Base-by-base conservation (phyloP, 1,140 invertebrate genomes). In the Archivesica marissinica region DNA sequence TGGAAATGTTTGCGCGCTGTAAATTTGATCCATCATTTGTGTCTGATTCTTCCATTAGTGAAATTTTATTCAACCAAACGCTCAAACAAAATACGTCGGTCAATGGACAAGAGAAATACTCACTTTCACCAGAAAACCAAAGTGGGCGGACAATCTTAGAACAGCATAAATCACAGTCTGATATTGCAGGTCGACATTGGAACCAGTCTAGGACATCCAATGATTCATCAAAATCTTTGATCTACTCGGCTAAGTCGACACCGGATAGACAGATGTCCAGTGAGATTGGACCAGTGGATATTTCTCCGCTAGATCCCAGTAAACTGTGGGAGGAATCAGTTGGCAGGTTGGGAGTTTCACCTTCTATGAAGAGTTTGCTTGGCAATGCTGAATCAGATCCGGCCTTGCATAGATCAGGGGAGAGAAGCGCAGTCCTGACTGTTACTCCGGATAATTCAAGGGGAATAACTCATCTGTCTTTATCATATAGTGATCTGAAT, bases 311-410 rank as follows among this genome's bases (percentile, higher is more conserved):
- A n/a, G 89, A 90, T 72, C 76, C 86, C 35, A 79, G 70, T 9
- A 90, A 87, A 66, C 72, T 90, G 28, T 88, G 87, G 86, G 87
- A 88, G 30, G 74, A 88, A 38, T 87, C 89, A 39, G 47, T 87
- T 38, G 35, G 35, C 13, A 75, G 88, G 70, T 72, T 83, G 9
- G 44, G 11, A 17, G 0, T 30, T 4, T 59, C 50, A 17, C 38
- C 72, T 11, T 44, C n/a, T 1, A 23, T 38, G 25, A 83, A 33
- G n/a, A 75, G 54, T 35, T 75, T 50, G 30, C 47, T 75, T 23
- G 33, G 35, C 41, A 50, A 75, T 30, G 52, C 35, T 75, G 25
- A 56, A n/a, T 64, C 50, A 44, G 50, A 74, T 56, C 38, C 80
- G 64, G 33, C 44, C 25, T 52, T 61, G 23, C 33, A 83, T 33